Conservation (phyloP, 1,140 invertebrate species). For the Trichoplusia ni region DNA sequence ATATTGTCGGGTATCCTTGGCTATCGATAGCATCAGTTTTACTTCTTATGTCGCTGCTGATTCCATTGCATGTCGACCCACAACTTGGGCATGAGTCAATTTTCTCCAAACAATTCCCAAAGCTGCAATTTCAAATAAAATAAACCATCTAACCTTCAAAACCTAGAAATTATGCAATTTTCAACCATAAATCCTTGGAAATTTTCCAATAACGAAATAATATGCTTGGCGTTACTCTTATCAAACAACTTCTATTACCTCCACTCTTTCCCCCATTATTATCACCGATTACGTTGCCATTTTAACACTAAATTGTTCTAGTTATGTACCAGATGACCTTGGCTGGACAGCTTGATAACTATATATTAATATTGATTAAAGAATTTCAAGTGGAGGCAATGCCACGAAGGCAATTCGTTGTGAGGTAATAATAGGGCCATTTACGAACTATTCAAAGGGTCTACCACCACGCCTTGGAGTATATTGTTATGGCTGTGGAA, state of each 20-base stretch:
- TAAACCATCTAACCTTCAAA: background rate
- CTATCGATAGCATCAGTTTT: no score
- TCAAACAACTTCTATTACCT: slow-evolving; percentile 3
- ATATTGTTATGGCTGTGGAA: no score
- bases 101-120: no score
- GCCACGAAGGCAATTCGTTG: background rate
- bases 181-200: slow-evolving; percentile 11
- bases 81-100: no score
- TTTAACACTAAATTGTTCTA: slow-evolving; percentile 2
- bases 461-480: no score
- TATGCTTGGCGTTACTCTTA: background rate
- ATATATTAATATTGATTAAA: slow-evolving; percentile 28
- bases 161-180: background rate
- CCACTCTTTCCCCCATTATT: slow-evolving; percentile 13
- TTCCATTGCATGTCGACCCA: no score
- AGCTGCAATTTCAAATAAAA: no score
- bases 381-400: slow-evolving; percentile 8
- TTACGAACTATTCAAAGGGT: background rate
- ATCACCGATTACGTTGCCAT: slow-evolving; percentile 21
- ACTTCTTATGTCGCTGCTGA: no score
- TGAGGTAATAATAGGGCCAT: slow-evolving; percentile 2
- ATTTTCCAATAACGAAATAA: slow-evolving; percentile 24
- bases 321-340: slow-evolving; percentile 24
- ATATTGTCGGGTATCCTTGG: no score
- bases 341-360: slow-evolving; percentile 22